A percentile compares a stretch with the other conserved stretches of the same genome.
Evolutionary conservation across 2,113 vertebrate species (phyloP).

Genomic region (Nestor notabilis): DNA sequence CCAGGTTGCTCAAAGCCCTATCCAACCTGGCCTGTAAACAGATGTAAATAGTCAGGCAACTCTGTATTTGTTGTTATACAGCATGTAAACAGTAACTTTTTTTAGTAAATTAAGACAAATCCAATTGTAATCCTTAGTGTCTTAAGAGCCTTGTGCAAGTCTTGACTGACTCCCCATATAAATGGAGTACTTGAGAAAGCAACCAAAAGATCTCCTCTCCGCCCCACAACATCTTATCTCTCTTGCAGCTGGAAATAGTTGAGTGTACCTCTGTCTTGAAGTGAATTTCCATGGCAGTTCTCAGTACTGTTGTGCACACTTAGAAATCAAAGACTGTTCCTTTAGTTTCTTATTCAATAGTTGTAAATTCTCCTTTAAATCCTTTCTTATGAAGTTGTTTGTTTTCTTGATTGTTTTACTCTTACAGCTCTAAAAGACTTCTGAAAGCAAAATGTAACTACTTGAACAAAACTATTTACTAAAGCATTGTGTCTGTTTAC

Average conservation of each 20-base stretch:
- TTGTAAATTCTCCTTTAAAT: neutral
- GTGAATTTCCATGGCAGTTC: neutral
- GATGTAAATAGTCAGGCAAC: neutral
- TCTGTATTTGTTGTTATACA: neutral
- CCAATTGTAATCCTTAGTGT: neutral
- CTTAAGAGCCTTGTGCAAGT: neutral
- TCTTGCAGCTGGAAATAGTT: neutral
- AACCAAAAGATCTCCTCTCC: neutral
- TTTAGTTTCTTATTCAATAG: neutral
- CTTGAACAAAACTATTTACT: neutral
- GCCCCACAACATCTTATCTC: neutral
- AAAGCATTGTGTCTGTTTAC: neutral
- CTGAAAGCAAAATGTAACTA: neutral
- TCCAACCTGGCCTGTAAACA: neutral
- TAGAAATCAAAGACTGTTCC: neutral
- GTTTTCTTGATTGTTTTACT: neutral
- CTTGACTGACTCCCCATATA: fast-evolving
- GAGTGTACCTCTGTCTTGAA: neutral
- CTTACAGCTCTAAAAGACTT: neutral
- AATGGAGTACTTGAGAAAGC: neutral
- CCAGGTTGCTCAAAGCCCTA: neutral
- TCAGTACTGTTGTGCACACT: neutral
- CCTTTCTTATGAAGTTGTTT: neutral
- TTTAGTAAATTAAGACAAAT: neutral
- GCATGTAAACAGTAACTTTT: neutral